Conservation (phyloP, 2,113 vertebrate species). For the Lophochroa leadbeateri region DNA sequence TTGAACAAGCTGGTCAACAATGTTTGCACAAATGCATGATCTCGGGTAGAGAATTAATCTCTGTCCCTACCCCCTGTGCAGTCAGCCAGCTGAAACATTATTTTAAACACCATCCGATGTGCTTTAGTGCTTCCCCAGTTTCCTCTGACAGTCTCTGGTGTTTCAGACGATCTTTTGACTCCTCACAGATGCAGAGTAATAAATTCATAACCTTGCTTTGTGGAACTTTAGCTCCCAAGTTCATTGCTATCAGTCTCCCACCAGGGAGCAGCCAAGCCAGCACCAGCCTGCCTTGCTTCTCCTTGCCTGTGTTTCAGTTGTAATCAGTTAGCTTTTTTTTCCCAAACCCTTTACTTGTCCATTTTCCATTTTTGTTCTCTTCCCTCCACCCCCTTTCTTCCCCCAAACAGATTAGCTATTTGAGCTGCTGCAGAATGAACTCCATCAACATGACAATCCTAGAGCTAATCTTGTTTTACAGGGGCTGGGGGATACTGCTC, state of each 20-base stretch:
- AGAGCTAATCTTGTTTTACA: background rate
- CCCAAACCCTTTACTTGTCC: background rate
- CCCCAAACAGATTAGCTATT: background rate
- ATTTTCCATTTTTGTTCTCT: background rate
- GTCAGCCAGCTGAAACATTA: constrained; percentile 39
- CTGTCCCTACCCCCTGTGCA: background rate
- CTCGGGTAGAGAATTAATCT: constrained; percentile 21
- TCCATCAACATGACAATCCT: background rate
- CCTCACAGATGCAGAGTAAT: background rate
- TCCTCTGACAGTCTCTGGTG: background rate
- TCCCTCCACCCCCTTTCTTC: background rate
- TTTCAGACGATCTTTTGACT: background rate
- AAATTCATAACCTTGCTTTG: constrained; percentile 19
- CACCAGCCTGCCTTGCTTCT: background rate
- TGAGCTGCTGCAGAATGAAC: background rate
- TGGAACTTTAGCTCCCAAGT: constrained; percentile 4
- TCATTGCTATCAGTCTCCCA: background rate
- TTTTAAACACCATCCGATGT: background rate
- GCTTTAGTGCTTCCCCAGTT: constrained; percentile 16
- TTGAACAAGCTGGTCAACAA: constrained; percentile 39
- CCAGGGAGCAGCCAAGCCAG: background rate
- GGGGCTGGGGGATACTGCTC: background rate
- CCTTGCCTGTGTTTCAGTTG: background rate
- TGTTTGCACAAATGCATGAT: constrained; percentile 50
- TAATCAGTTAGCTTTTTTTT: background rate